Conservation (phyloP, 2,888 invertebrate genomes). For the Aspidiotus rigidus region DNA sequence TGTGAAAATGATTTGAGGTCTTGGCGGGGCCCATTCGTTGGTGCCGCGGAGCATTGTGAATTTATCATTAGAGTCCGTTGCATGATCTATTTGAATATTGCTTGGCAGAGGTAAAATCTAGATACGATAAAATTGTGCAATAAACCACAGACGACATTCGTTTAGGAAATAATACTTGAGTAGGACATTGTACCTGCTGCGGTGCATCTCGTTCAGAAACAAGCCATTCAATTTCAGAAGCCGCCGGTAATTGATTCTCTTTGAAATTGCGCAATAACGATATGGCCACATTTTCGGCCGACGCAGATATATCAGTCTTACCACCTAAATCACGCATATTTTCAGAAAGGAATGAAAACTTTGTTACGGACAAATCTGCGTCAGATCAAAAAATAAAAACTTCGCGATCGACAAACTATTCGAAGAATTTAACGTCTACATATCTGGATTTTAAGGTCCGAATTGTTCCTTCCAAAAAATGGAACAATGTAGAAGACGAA, state of each 20-base stretch:
- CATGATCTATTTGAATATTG: slow-evolving; percentile 59
- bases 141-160: background rate
- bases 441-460: too few relatives aligned
- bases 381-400: background rate
- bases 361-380: slow-evolving; percentile 51
- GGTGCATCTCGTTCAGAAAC: slow-evolving; percentile 69
- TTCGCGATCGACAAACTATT: background rate
- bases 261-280: slow-evolving; percentile 64
- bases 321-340: slow-evolving; percentile 44
- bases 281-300: slow-evolving; percentile 71
- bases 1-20: slow-evolving; percentile 73
- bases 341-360: slow-evolving; percentile 50
- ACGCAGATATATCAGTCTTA: slow-evolving; percentile 8
- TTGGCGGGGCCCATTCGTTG: slow-evolving; percentile 72
- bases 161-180: background rate
- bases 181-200: slow-evolving; percentile 48
- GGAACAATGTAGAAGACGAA: too few relatives aligned
- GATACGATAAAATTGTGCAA: background rate
- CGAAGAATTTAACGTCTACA: background rate
- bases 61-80: slow-evolving; percentile 50
- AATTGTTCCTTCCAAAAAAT: background rate
- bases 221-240: slow-evolving; percentile 69
- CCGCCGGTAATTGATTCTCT: slow-evolving; percentile 64
- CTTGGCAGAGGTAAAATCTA: slow-evolving; percentile 64
- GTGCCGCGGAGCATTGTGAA: slow-evolving; percentile 59